A percentile compares a stretch with the other conserved stretches of the same genome.
Conservation (phyloP, 1,140 invertebrate genomes). For the Belonocnema kinseyi region DNA sequence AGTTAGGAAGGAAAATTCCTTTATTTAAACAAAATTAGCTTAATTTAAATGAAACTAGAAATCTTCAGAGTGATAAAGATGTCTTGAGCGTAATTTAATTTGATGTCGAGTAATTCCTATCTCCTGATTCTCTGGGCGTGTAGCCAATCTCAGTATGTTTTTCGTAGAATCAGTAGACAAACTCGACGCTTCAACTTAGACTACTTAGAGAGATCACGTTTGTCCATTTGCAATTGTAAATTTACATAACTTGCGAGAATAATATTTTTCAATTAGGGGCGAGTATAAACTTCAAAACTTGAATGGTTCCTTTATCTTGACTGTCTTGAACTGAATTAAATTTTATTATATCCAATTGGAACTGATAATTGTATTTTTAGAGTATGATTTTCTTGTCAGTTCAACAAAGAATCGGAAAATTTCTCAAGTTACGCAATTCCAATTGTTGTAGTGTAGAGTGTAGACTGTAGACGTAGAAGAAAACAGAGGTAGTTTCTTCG, state of each 20-base stretch:
- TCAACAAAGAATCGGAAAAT: neutral
- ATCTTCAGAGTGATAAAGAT: neutral
- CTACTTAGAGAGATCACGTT: neutral
- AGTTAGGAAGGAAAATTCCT: too few species aligned
- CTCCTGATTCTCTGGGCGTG: slow-evolving; percentile 8
- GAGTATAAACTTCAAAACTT: neutral
- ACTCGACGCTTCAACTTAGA: neutral
- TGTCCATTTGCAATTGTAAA: slow-evolving; percentile 7
- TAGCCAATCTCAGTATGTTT: neutral
- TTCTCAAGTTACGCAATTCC: neutral
- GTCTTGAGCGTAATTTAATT: slow-evolving; percentile 3
- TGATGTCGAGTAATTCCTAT: slow-evolving; percentile 1
- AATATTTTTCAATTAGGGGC: neutral
- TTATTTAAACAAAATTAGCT: too few species aligned
- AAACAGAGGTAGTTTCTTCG: too few species aligned
- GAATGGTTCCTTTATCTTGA: neutral
- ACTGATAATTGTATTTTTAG: too few species aligned
- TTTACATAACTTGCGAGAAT: neutral
- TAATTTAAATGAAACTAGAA: too few species aligned
- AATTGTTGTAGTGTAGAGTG: too few species aligned
- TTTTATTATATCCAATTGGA: too few species aligned
- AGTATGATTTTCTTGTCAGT: neutral
- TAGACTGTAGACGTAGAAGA: too few species aligned
- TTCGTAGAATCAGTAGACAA: slow-evolving; percentile 22
- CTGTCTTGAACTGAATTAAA: too few species aligned